Evolutionary conservation across 2,113 vertebrate genomes (phyloP).

Genomic region (Nesoenas mayeri): DNA sequence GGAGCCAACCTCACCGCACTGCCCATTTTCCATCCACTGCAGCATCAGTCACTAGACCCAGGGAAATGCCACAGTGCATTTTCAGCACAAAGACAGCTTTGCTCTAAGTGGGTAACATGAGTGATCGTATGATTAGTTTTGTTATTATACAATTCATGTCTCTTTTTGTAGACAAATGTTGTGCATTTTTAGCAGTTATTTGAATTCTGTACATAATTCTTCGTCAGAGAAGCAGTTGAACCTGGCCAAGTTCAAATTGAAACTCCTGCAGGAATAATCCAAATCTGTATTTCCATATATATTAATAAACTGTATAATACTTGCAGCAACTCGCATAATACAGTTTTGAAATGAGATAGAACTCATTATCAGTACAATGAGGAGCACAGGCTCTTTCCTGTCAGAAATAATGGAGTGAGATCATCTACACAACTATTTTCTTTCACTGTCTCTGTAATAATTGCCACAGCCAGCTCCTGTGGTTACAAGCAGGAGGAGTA

Average conservation of each 20-base stretch:
- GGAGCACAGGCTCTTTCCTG: constrained; percentile 44
- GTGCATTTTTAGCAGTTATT: background rate
- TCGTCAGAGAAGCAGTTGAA: constrained; percentile 28
- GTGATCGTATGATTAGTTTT: background rate
- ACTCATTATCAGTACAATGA: constrained; percentile 58
- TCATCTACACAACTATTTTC: constrained; percentile 47
- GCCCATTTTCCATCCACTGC: background rate
- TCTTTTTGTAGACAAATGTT: background rate
- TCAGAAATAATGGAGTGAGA: constrained; percentile 70
- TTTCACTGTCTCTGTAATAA: background rate
- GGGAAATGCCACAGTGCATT: background rate
- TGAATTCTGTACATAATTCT: background rate
- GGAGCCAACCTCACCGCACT: background rate
- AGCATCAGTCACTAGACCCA: background rate
- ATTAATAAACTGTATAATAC: constrained; percentile 51
- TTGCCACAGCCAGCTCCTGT: background rate
- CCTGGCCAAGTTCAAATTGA: constrained; percentile 33
- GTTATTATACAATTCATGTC: background rate
- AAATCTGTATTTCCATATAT: constrained; percentile 56
- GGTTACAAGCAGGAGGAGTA: background rate
- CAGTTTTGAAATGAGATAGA: constrained; percentile 54
- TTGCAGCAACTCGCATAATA: constrained; percentile 36
- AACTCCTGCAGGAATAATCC: constrained; percentile 49
- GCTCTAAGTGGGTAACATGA: background rate
- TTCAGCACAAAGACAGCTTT: background rate